A percentile compares a stretch with the other conserved stretches of the same genome.
These are phyloP conservation scores for Cyprinodon tularosa DNA, from an alignment of 2,113 vertebrate genomes.

Conservation along the genomic window DNA sequence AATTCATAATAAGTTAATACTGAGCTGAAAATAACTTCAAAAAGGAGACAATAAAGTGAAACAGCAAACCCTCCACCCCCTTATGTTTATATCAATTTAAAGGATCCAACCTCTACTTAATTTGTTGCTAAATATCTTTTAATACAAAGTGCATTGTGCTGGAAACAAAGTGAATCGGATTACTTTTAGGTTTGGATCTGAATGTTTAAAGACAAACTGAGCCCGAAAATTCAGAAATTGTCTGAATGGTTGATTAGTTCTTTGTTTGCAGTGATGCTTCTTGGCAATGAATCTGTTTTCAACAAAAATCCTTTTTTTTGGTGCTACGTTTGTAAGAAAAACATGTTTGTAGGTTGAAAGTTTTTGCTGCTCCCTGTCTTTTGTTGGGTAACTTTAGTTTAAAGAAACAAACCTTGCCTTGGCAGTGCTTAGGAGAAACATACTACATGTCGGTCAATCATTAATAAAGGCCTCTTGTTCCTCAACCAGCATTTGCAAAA, in stretches of 20 bases:
- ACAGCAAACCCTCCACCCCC: neutral
- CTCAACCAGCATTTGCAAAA: too few species aligned
- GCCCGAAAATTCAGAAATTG: neutral
- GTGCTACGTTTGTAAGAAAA: neutral
- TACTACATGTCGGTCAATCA: neutral
- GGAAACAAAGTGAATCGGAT: neutral
- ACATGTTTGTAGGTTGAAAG: too few species aligned
- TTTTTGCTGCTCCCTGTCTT: too few species aligned
- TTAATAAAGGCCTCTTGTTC: neutral
- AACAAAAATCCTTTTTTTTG: neutral
- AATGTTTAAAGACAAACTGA: neutral
- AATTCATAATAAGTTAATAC: neutral
- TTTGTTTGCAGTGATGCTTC: neutral
- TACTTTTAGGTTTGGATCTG: neutral
- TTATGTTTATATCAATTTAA: neutral
- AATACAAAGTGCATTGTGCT: slow-evolving; percentile 4
- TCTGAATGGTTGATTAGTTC: neutral
- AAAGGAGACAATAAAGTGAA: neutral
- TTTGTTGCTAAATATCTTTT: neutral
- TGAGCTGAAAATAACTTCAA: neutral
- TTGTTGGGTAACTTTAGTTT: too few species aligned
- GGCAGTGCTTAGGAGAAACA: too few species aligned
- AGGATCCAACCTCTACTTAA: neutral
- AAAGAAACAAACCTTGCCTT: neutral
- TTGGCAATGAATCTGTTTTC: neutral